A percentile compares a stretch with the other conserved stretches of the same genome.
Conservation (phyloP, 1,140 invertebrate genomes). For the Hylyphantes graminicola region DNA sequence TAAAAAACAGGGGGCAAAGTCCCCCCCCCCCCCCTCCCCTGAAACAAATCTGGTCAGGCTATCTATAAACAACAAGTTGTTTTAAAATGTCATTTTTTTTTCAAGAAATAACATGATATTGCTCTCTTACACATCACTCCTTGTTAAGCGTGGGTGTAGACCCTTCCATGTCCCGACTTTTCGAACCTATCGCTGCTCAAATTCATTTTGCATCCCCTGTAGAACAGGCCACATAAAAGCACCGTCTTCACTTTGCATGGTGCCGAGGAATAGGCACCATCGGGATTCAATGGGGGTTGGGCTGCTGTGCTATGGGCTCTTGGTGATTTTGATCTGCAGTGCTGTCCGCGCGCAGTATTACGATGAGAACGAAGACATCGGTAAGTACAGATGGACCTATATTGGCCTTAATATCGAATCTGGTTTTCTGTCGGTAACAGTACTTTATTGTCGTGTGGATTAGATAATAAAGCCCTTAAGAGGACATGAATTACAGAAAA, state of each 20-base stretch:
- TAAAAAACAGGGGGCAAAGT: no score
- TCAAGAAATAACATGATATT: no score
- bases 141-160: constrained; percentile 24
- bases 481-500: neutral
- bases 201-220: neutral
- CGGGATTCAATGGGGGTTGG: neutral
- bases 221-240: constrained; percentile 4
- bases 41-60: no score
- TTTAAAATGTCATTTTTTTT: no score
- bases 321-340: constrained; percentile 18
- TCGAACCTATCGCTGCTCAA: constrained; percentile 26
- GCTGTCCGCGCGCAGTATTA: constrained; percentile 30
- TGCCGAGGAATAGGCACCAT: constrained; percentile 3
- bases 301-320: neutral
- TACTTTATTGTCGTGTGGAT: neutral
- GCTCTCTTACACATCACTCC: neutral
- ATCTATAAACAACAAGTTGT: no score
- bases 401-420: neutral
- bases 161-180: constrained; percentile 1
- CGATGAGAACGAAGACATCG: constrained; percentile 42
- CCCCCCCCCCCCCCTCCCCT: no score
- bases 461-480: neutral
- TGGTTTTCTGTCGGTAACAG: neutral
- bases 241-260: constrained; percentile 19
- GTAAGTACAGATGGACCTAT: constrained; percentile 21